A percentile compares a stretch with the other conserved stretches of the same genome.
Evolutionary conservation across 2,113 vertebrate genomes (phyloP).

Genomic region (Osmerus mordax): DNA sequence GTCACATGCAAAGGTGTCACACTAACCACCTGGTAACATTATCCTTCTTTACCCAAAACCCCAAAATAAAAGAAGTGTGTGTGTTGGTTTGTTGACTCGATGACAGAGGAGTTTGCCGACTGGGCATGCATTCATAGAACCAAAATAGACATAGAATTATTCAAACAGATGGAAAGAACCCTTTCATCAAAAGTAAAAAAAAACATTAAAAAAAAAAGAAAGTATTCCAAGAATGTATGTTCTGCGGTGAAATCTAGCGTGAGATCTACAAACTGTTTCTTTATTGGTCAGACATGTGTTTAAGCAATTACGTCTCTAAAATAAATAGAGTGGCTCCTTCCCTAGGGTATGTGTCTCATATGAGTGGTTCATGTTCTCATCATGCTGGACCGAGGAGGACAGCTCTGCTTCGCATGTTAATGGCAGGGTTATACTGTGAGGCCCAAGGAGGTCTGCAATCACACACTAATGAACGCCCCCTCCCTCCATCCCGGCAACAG

Average conservation of each 20-base stretch:
- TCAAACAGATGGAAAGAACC: no score
- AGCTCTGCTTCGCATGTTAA: background rate
- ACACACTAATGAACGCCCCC: constrained; percentile 18
- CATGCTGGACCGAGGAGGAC: background rate
- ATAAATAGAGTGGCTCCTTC: background rate
- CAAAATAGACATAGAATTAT: no score
- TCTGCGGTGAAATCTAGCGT: background rate
- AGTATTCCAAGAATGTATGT: no score
- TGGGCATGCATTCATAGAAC: no score
- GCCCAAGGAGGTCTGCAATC: constrained; percentile 23
- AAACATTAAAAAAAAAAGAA: no score
- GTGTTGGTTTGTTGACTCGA: no score
- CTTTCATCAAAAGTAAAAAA: no score
- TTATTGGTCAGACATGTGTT: background rate
- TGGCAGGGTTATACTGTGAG: constrained; percentile 4
- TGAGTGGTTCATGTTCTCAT: constrained; percentile 1
- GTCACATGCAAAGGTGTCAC: constrained; percentile 1
- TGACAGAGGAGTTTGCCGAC: no score
- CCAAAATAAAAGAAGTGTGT: background rate
- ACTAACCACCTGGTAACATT: constrained; percentile 1
- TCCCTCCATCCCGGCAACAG: background rate
- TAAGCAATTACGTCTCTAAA: background rate
- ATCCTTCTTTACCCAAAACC: constrained; percentile 12
- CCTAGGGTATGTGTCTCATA: no score
- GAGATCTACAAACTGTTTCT: background rate